Evolutionary conservation across 2,888 invertebrate species (phyloP).

Genomic region (Mythimna impura): DNA sequence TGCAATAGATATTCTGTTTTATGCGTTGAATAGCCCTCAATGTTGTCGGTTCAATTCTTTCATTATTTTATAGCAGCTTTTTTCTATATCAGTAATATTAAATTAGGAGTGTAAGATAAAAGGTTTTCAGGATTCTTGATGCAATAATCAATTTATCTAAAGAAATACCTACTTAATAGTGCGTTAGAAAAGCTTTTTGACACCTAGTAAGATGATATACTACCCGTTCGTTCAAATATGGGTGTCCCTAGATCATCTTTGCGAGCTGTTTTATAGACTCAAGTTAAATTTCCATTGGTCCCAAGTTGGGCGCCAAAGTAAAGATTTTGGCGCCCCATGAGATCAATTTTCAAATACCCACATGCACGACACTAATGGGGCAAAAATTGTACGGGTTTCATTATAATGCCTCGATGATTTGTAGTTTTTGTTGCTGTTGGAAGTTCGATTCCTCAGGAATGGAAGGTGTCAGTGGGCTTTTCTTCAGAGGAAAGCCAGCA

Average conservation of each 20-base stretch:
- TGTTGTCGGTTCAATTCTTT: slow-evolving; percentile 15
- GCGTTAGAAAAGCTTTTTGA: too few relatives aligned
- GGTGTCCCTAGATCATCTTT: background rate
- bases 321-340: background rate
- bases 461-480: background rate
- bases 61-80: slow-evolving; percentile 1
- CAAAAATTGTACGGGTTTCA: too few relatives aligned
- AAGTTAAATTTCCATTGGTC: background rate
- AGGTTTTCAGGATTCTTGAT: background rate
- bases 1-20: slow-evolving; percentile 41
- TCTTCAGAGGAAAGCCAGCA: background rate
- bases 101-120: background rate
- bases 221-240: too few relatives aligned
- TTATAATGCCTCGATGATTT: too few relatives aligned
- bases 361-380: too few relatives aligned
- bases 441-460: too few relatives aligned
- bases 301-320: background rate
- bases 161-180: too few relatives aligned
- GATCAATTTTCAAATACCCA: background rate
- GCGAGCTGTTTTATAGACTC: background rate
- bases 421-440: too few relatives aligned
- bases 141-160: too few relatives aligned
- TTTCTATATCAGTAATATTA: background rate
- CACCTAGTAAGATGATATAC: too few relatives aligned
- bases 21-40: slow-evolving; percentile 17